Base-by-base conservation (phyloP, 2,797 vertebrate species). In the Alosa sapidissima region DNA sequence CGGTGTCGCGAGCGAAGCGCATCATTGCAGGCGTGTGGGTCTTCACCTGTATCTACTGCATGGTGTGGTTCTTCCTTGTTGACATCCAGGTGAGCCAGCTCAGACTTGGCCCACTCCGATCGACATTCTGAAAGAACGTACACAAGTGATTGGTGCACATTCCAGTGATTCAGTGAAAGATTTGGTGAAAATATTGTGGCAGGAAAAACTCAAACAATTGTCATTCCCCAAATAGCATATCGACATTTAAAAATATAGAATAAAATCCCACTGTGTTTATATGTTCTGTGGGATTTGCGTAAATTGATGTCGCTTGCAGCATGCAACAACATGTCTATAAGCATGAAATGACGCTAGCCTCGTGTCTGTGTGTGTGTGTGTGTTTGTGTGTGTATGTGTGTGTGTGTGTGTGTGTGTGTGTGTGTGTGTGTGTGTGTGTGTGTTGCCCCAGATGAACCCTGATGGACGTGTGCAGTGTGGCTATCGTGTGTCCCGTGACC, bases 21-120 rank as follows among this genome's bases (percentile, higher is more conserved):
- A 96, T 97, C 90, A 94, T 96, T 0, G 86, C 93, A 0, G 91
- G 92, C 0, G 92, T 97, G 55, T 96, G 96, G 96, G 90, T 92
- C 52, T 91, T 94, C 89, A 97, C 93, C 55, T 96, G 95, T 0
- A 49, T 96, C 81, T 96, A 96, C 91, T 96, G 96, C 91, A 94
- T 94, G 92, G 89, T 96, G 75, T 97, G 97, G 96, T 95, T 96
- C 81, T 97, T 97, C 93, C 93, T 97, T 90, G 95, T 96, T 84
- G 96, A 97, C 88, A 96, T 96, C 87, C 94, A 95, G 78, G 92
- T 95, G 21, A 88, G 87, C 41, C 47, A 9, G 13, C 2, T 33
- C 13, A 14, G 62, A n/a, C 60, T 28, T 8, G 2, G 24, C 24
- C 10, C 24, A 28, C 24, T 65, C n/a, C 8, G 21, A 9, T 33